Evolutionary conservation across 2,797 vertebrate species (phyloP).

Genomic region (Callimico goeldii): DNA sequence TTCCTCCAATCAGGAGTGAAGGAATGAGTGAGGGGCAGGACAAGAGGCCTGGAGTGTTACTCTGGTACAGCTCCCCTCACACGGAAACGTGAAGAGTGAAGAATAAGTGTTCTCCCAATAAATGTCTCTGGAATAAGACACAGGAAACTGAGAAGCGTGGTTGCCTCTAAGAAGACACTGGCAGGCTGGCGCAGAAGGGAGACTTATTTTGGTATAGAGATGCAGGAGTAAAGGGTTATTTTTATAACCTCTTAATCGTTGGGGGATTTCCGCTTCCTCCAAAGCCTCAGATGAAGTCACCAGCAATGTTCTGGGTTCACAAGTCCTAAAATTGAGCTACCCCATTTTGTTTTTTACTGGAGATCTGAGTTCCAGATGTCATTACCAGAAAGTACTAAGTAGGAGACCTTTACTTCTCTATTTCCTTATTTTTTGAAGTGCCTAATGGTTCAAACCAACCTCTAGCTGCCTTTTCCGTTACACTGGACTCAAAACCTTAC

Average conservation of each 20-base stretch:
- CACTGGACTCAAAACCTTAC: not conserved
- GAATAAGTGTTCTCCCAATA: not conserved
- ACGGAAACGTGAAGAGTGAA: not conserved
- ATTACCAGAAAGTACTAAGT: not conserved
- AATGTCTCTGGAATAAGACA: not conserved
- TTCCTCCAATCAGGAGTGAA: constrained; percentile 7
- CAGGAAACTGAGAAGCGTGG: not conserved
- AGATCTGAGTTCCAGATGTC: not conserved
- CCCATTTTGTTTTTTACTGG: not conserved
- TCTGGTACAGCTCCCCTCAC: too few relatives aligned
- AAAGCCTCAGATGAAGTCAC: not conserved
- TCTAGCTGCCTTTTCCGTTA: not conserved
- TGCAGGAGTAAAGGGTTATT: not conserved
- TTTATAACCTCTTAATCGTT: not conserved
- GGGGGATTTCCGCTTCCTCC: not conserved
- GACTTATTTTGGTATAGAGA: not conserved
- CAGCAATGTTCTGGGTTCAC: not conserved
- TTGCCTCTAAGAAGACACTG: not conserved
- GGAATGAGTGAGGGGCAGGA: not conserved
- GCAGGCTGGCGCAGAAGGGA: not conserved
- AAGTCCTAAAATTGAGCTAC: not conserved
- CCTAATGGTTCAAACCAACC: not conserved
- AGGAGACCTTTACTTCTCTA: not conserved
- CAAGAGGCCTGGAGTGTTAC: not conserved
- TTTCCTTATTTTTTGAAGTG: not conserved